Evolutionary conservation across 2,888 invertebrate genomes (phyloP).

Genomic region (Xylota segnis): DNA sequence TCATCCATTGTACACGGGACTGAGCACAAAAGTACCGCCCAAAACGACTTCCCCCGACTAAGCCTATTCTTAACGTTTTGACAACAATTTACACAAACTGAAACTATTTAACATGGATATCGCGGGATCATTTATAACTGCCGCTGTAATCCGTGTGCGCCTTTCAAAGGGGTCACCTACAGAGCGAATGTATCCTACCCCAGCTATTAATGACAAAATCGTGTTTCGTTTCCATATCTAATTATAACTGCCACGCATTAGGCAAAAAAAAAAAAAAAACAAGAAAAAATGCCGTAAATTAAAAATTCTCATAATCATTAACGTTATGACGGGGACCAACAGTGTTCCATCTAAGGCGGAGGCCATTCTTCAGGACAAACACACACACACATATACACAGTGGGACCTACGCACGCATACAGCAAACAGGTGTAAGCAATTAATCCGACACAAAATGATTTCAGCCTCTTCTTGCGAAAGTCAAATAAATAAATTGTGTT

Average conservation of each 20-base stretch:
- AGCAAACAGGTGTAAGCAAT: slow-evolving; percentile 65
- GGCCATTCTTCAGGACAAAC: slow-evolving; percentile 24
- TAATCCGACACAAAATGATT: slow-evolving; percentile 62
- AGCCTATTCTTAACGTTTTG: slow-evolving; percentile 39
- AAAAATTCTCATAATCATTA: slow-evolving; percentile 73
- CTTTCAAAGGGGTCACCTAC: slow-evolving; percentile 38
- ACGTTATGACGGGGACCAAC: slow-evolving; percentile 54
- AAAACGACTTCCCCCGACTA: slow-evolving; percentile 3
- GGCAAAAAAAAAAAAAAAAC: slow-evolving; percentile 24
- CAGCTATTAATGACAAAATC: slow-evolving; percentile 72
- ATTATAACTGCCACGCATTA: slow-evolving; percentile 72
- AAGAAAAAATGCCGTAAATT: slow-evolving; percentile 58
- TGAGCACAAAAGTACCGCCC: not conserved
- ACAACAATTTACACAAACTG: slow-evolving; percentile 54
- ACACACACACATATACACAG: not conserved
- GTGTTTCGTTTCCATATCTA: slow-evolving; percentile 71
- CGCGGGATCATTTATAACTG: slow-evolving; percentile 16
- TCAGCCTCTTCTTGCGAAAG: slow-evolving; percentile 50
- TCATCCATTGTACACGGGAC: slow-evolving; percentile 17
- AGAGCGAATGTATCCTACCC: slow-evolving; percentile 4
- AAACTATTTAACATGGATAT: slow-evolving; percentile 41
- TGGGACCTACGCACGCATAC: not conserved
- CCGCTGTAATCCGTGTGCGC: slow-evolving; percentile 19
- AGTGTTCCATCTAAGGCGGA: slow-evolving; percentile 32
- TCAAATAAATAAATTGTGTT: slow-evolving; percentile 69